phyloP scores from a whole-genome alignment of 2,113 vertebrate genomes.

The Calyptommatus sinebrachiatus region DNA sequence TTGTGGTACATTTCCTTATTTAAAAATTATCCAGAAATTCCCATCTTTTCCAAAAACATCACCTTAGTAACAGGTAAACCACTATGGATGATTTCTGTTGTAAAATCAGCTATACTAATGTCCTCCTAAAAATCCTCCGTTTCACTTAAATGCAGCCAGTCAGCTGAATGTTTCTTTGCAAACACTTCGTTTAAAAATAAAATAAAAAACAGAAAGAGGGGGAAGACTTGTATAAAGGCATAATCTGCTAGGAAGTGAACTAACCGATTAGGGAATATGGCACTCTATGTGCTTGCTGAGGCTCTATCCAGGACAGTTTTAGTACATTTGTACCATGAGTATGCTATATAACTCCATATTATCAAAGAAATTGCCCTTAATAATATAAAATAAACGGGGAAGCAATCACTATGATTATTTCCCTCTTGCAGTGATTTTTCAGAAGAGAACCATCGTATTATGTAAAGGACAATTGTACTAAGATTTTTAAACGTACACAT shows the following conservation, averaged over 20 bases:
- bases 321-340: not conserved
- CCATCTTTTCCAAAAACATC: constrained; percentile 13
- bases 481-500: constrained; percentile 6
- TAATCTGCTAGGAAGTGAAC: constrained; percentile 56
- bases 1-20: rapidly evolving
- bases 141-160: constrained; percentile 39
- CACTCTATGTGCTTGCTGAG: constrained; percentile 45
- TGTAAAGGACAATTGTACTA: not conserved
- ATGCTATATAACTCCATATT: too few relatives aligned
- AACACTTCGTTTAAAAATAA: constrained; percentile 46
- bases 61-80: constrained; percentile 23
- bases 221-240: constrained; percentile 55
- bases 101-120: constrained; percentile 26
- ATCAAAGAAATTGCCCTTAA: too few relatives aligned
- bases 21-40: not conserved
- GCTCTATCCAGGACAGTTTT: constrained; percentile 21
- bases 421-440: too few relatives aligned
- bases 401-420: too few relatives aligned
- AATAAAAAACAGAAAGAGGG: constrained; percentile 51
- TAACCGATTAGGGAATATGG: constrained; percentile 40
- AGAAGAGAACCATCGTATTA: too few relatives aligned
- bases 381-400: too few relatives aligned
- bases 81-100: constrained; percentile 20
- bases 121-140: constrained; percentile 25
- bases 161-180: constrained; percentile 47